phyloP scores from a whole-genome alignment of 2,888 invertebrate species.

The Idaea dimidiata region DNA sequence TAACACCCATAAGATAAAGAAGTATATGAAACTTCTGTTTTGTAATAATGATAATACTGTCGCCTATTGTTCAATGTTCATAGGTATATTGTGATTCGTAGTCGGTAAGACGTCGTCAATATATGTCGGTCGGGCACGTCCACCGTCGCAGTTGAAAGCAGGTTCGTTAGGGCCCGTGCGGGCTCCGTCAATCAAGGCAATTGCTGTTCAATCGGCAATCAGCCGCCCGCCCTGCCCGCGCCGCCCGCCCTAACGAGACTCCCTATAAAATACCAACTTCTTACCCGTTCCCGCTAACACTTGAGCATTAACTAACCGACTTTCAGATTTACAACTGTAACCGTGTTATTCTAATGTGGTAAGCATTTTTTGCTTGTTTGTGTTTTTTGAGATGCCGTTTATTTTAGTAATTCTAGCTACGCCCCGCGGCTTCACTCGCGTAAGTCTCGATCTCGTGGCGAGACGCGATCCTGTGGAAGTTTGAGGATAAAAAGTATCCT shows the following conservation, averaged over 20 bases:
- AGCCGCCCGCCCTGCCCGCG: constrained; percentile 46
- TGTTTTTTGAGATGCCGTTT: too few relatives aligned
- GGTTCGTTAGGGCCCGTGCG: constrained; percentile 73
- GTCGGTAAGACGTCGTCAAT: constrained; percentile 16
- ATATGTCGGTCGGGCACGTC: constrained; percentile 46
- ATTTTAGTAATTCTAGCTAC: too few relatives aligned
- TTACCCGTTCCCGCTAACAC: constrained; percentile 55
- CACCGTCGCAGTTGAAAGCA: constrained; percentile 67
- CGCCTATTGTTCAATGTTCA: not conserved
- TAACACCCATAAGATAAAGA: too few relatives aligned
- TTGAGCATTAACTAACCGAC: constrained; percentile 45
- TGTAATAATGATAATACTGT: not conserved
- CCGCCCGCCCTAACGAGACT: constrained; percentile 61
- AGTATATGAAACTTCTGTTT: not conserved
- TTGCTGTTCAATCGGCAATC: constrained; percentile 81
- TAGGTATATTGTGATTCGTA: not conserved
- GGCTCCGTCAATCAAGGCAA: constrained; percentile 80
- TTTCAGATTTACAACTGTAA: constrained; percentile 42
- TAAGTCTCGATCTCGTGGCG: too few relatives aligned
- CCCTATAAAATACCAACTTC: constrained; percentile 67
- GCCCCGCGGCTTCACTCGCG: too few relatives aligned
- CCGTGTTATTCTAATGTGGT: not conserved
- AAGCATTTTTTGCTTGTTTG: too few relatives aligned
- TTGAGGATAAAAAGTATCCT: too few relatives aligned
- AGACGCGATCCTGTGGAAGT: too few relatives aligned